Conservation (phyloP, 1,140 invertebrate species). For the Scaptomyza montana region DNA sequence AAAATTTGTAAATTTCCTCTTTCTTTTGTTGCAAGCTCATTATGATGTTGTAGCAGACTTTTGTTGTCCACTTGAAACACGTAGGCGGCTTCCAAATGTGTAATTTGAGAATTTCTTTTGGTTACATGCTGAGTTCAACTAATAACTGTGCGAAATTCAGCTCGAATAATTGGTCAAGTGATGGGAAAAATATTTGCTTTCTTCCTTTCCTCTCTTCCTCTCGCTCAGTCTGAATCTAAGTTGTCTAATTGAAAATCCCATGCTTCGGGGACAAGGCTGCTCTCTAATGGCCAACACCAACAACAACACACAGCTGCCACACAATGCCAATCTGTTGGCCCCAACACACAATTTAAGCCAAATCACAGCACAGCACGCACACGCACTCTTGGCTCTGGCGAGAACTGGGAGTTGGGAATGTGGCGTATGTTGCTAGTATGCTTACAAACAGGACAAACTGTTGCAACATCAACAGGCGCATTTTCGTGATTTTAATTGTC, state of each 20-base stretch:
- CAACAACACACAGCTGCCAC: constrained; percentile 11
- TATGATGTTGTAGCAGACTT: not conserved
- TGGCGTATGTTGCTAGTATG: not conserved
- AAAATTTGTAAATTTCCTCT: constrained; percentile 45
- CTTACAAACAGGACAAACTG: constrained; percentile 30
- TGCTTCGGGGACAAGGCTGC: constrained; percentile 22
- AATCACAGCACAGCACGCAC: constrained; percentile 53
- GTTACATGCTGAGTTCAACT: constrained; percentile 16
- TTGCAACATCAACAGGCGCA: constrained; percentile 63
- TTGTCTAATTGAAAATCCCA: constrained; percentile 60
- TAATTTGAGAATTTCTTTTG: constrained; percentile 33
- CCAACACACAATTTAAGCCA: constrained; percentile 50
- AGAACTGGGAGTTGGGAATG: constrained; percentile 1
- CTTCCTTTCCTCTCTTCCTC: constrained; percentile 19
- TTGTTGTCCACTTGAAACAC: constrained; percentile 17
- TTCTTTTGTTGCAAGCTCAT: constrained; percentile 25
- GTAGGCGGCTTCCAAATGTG: constrained; percentile 47
- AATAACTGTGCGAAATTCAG: constrained; percentile 22
- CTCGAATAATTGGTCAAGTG: constrained; percentile 38
- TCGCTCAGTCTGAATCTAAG: not conserved
- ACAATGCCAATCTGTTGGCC: constrained; percentile 3
- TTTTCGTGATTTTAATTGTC: constrained; percentile 79
- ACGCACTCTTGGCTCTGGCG: constrained; percentile 18
- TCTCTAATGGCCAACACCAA: constrained; percentile 45
- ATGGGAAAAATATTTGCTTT: constrained; percentile 40